A percentile compares a stretch with the other conserved stretches of the same genome.
These are phyloP conservation scores for Stenodera caucasica DNA, from an alignment of 2,888 invertebrate genomes.

Conservation along the genomic window DNA sequence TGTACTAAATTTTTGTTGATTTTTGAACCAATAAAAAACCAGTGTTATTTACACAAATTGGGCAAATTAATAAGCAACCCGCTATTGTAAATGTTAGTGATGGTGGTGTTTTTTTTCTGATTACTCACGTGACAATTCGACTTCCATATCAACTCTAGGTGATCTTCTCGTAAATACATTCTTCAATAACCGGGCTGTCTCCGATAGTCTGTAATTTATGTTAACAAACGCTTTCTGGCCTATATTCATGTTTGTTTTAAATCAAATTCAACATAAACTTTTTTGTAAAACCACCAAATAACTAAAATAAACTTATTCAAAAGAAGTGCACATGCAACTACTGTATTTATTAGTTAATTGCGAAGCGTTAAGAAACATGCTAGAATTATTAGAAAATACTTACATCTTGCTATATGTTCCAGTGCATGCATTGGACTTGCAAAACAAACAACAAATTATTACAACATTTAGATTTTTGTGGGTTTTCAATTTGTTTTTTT, in stretches of 20 bases:
- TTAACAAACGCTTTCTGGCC: slow-evolving; percentile 37
- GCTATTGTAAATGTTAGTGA: slow-evolving; percentile 11
- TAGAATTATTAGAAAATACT: slow-evolving; percentile 60
- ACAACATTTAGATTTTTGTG: slow-evolving; percentile 32
- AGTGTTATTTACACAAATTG: slow-evolving; percentile 11
- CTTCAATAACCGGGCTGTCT: slow-evolving; percentile 94
- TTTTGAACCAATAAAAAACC: background rate
- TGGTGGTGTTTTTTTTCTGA: background rate
- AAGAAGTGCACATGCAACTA: background rate
- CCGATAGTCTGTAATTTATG: slow-evolving; percentile 80
- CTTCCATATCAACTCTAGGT: slow-evolving; percentile 79
- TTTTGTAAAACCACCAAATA: background rate
- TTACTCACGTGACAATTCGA: slow-evolving; percentile 93
- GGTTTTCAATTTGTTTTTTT: background rate
- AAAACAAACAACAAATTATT: slow-evolving; percentile 55
- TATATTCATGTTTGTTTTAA: slow-evolving; percentile 24
- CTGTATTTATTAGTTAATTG: background rate
- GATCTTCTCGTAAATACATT: slow-evolving; percentile 92
- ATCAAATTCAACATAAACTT: background rate
- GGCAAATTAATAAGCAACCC: slow-evolving; percentile 4
- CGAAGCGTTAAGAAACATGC: slow-evolving; percentile 20
- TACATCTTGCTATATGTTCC: slow-evolving; percentile 87
- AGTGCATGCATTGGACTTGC: slow-evolving; percentile 85
- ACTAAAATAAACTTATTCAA: too few relatives aligned
- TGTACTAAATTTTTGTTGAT: background rate